Conservation (phyloP, 2,888 invertebrate species). For the Lomographa bimaculata region DNA sequence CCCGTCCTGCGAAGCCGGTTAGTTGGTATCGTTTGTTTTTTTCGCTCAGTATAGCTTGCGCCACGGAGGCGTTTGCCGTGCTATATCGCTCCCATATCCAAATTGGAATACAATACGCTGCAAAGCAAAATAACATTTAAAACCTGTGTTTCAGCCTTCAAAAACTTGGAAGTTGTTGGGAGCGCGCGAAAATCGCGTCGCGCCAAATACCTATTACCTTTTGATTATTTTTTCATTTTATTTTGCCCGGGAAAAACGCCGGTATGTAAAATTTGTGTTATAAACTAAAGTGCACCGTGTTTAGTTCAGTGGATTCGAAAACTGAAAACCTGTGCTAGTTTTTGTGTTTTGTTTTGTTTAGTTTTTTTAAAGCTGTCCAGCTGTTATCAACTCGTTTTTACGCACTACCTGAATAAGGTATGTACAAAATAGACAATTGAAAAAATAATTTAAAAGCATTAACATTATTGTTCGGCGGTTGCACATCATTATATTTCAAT, state of each 20-base stretch:
- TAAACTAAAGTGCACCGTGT: constrained; percentile 45
- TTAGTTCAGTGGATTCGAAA: constrained; percentile 47
- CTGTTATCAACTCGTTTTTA: constrained; percentile 60
- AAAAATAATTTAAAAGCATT: too few relatives aligned
- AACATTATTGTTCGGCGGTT: too few relatives aligned
- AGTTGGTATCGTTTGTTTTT: constrained; percentile 52
- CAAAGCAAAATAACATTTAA: constrained; percentile 34
- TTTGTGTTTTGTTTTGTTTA: constrained; percentile 46
- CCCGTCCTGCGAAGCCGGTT: constrained; percentile 44
- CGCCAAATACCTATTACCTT: constrained; percentile 37
- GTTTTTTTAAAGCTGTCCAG: constrained; percentile 45
- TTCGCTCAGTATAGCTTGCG: constrained; percentile 68
- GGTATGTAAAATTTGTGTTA: constrained; percentile 52
- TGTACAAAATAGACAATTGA: too few relatives aligned
- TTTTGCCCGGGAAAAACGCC: constrained; percentile 73
- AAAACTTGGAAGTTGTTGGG: constrained; percentile 33
- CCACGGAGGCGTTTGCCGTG: constrained; percentile 58
- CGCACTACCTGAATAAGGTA: constrained; percentile 49
- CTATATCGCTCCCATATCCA: constrained; percentile 41
- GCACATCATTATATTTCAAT: too few relatives aligned
- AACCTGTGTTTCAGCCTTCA: constrained; percentile 40
- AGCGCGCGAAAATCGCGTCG: constrained; percentile 26
- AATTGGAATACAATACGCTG: constrained; percentile 47
- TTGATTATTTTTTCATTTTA: constrained; percentile 48
- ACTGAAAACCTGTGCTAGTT: constrained; percentile 42